These are phyloP conservation scores for Smittia sp. DNA, from an alignment of 2,888 invertebrate genomes.

Conservation along the genomic window DNA sequence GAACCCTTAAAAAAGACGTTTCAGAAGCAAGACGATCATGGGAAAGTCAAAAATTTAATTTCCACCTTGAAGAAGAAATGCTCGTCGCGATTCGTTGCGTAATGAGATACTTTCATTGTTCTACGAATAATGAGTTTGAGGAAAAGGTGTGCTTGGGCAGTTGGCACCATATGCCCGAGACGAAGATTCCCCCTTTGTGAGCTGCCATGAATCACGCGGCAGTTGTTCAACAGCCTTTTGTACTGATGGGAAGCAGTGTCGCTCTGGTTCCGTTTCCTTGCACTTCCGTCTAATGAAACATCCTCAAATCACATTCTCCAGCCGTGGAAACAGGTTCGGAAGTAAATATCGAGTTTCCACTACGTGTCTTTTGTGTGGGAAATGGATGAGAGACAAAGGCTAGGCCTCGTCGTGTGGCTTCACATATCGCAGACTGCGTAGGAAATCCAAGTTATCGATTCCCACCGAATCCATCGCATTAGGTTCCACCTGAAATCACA, in stretches of 20 bases:
- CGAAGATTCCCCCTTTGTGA: conserved; percentile 14
- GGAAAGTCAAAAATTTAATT: conserved; percentile 31
- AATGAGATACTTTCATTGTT: conserved; percentile 18
- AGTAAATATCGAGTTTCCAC: conserved; percentile 39
- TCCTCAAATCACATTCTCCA: conserved; percentile 35
- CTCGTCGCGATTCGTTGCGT: conserved; percentile 40
- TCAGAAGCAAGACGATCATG: conserved; percentile 6
- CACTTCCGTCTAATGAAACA: conserved; percentile 34
- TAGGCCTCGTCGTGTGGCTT: conserved; percentile 32
- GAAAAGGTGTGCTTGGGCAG: conserved; percentile 18
- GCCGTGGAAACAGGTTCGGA: conserved; percentile 16
- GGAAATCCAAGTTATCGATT: conserved; percentile 29
- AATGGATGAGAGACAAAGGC: conserved; percentile 30
- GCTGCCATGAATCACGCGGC: background rate
- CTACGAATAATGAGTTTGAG: background rate
- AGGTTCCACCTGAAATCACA: conserved; percentile 35
- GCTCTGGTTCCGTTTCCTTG: conserved; percentile 37
- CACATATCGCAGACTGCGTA: background rate
- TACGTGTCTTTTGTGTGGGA: background rate
- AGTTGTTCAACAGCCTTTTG: conserved; percentile 11
- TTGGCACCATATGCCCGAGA: background rate
- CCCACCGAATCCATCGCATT: conserved; percentile 5
- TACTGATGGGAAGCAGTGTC: too few relatives aligned
- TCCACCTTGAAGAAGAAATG: conserved; percentile 27
- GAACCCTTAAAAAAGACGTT: conserved; percentile 20